Percentiles rank a stretch among this genome's conserved stretches.
Evolutionary conservation across 2,888 invertebrate genomes (phyloP).

Genomic region (Villa cingulata): DNA sequence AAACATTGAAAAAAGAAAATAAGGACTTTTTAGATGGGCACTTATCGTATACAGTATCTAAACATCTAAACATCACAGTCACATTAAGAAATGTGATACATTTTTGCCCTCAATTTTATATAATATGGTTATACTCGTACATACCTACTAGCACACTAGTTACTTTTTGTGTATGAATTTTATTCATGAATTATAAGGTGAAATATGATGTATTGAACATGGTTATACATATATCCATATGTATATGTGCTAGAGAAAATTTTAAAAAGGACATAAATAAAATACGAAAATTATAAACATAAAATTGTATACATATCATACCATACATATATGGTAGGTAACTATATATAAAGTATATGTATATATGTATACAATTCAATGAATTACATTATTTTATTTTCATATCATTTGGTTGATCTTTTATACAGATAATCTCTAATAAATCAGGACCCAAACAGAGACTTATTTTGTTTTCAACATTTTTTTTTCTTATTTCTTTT

Average conservation of each 20-base stretch:
- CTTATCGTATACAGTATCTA: slow-evolving; percentile 1
- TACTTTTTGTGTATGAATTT: too few relatives aligned
- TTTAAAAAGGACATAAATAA: too few relatives aligned
- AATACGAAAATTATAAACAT: too few relatives aligned
- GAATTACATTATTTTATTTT: slow-evolving; percentile 10
- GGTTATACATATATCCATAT: too few relatives aligned
- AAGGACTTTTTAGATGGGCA: not conserved
- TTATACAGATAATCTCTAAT: slow-evolving; percentile 5
- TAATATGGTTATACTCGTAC: not conserved
- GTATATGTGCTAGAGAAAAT: too few relatives aligned
- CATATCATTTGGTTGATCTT: slow-evolving; percentile 9
- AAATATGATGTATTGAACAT: too few relatives aligned
- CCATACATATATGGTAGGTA: too few relatives aligned
- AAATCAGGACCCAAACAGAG: slow-evolving; percentile 4
- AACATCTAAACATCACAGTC: not conserved
- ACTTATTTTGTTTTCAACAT: not conserved
- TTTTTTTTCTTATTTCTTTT: not conserved
- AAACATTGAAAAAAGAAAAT: not conserved
- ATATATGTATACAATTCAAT: too few relatives aligned
- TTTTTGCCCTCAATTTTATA: slow-evolving; percentile 2
- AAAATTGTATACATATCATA: too few relatives aligned
- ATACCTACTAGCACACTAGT: too few relatives aligned
- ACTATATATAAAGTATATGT: too few relatives aligned
- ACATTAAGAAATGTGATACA: slow-evolving; percentile 5
- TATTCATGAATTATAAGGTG: too few relatives aligned